These are phyloP conservation scores for Myotis planiceps DNA, from an alignment of 2,797 vertebrate species.

Conservation along the genomic window DNA sequence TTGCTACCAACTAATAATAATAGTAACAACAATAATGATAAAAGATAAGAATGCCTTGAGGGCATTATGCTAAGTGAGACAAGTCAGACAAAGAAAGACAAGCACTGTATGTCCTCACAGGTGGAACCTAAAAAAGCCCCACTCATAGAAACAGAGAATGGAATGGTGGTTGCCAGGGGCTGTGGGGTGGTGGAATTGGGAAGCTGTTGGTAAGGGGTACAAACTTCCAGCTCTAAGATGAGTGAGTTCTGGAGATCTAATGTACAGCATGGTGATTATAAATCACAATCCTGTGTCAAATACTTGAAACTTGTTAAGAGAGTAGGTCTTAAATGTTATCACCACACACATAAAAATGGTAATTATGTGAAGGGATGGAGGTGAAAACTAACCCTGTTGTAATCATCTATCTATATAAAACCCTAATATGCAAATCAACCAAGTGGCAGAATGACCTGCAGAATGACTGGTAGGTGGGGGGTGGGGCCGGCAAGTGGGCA, in stretches of 20 bases:
- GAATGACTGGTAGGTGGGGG: too few relatives aligned
- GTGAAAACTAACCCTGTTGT: background rate
- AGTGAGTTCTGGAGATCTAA: background rate
- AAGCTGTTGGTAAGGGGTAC: background rate
- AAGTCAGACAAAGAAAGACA: background rate
- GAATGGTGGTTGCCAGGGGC: background rate
- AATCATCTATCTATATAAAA: background rate
- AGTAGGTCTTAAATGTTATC: background rate
- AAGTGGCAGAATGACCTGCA: too few relatives aligned
- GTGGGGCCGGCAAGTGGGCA: too few relatives aligned
- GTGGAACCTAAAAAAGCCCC: background rate
- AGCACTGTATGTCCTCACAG: background rate
- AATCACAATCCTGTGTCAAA: background rate
- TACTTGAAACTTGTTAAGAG: background rate
- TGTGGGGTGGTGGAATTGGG: background rate
- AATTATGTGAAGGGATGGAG: background rate
- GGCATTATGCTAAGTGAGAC: background rate
- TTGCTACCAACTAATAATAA: background rate
- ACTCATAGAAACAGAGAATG: background rate
- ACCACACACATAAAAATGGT: background rate
- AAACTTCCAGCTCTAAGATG: background rate
- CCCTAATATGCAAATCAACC: too few relatives aligned
- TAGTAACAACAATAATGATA: background rate
- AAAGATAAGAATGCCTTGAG: background rate
- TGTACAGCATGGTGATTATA: background rate